These are phyloP conservation scores for Sebastes ruberrimus DNA, from an alignment of 2,797 vertebrate species.

Conservation along the genomic window DNA sequence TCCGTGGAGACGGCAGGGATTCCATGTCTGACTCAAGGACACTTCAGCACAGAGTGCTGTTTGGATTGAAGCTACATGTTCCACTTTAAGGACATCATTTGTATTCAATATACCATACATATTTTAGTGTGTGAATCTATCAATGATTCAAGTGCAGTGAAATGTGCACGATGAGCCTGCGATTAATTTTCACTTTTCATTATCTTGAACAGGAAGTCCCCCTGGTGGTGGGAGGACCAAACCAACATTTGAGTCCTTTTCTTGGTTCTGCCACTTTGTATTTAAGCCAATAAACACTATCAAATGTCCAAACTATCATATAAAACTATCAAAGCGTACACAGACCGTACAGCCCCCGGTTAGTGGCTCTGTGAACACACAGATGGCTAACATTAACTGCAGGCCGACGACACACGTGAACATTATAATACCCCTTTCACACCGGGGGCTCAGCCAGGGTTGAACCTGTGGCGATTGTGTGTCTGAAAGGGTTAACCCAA, in stretches of 20 bases:
- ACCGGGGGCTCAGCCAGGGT: too few species aligned
- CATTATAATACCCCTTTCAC: too few species aligned
- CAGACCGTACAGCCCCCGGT: too few species aligned
- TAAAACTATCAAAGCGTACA: too few species aligned
- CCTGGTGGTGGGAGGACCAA: not conserved
- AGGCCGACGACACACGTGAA: too few species aligned
- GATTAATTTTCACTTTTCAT: not conserved
- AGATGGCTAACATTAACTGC: too few species aligned
- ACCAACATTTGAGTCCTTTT: not conserved
- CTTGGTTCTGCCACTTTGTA: not conserved
- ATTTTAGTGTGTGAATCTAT: not conserved
- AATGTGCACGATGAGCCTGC: not conserved
- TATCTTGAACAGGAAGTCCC: not conserved
- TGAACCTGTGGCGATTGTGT: too few species aligned
- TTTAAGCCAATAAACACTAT: not conserved
- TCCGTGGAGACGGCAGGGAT: not conserved
- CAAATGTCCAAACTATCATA: too few species aligned
- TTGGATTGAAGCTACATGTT: not conserved
- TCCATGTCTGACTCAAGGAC: not conserved
- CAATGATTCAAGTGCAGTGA: not conserved
- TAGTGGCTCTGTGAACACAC: too few species aligned
- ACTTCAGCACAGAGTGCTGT: not conserved
- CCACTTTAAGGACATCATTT: not conserved
- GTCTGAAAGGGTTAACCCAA: too few species aligned
- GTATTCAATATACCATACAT: not conserved